Evolutionary conservation across 1,140 invertebrate genomes (phyloP).

Genomic region (Vanessa atalanta): DNA sequence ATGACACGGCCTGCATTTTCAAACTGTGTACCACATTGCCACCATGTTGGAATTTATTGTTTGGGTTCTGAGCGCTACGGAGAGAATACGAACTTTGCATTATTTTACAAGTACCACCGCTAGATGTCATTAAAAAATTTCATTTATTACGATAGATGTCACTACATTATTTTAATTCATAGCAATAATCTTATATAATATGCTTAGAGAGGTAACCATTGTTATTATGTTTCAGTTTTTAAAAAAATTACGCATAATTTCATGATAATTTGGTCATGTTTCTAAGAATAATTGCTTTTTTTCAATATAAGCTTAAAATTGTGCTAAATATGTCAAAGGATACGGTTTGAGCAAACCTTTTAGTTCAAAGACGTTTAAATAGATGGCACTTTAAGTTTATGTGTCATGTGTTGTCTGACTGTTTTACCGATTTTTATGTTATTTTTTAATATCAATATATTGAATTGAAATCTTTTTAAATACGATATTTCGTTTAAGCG

Average conservation of each 20-base stretch:
- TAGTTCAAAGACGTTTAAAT: neutral
- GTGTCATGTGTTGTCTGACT: slow-evolving; percentile 34
- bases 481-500: neutral
- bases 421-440: slow-evolving; percentile 41
- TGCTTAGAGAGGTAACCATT: too few relatives aligned
- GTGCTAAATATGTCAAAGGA: neutral
- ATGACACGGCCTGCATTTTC: slow-evolving; percentile 81
- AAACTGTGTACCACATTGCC: slow-evolving; percentile 81
- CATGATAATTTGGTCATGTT: neutral
- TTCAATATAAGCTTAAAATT: neutral
- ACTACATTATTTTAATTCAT: neutral
- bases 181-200: neutral
- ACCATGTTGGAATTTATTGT: slow-evolving; percentile 81
- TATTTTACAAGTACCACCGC: slow-evolving; percentile 27
- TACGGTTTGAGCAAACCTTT: neutral
- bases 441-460: slow-evolving; percentile 9
- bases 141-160: slow-evolving; percentile 26
- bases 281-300: neutral
- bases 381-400: slow-evolving; percentile 27
- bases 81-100: slow-evolving; percentile 50
- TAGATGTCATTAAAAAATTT: slow-evolving; percentile 48
- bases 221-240: neutral
- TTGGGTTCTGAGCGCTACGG: slow-evolving; percentile 79
- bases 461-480: neutral
- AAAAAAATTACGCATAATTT: neutral